A percentile compares a stretch with the other conserved stretches of the same genome.
Evolutionary conservation across 2,797 vertebrate genomes (phyloP).

Genomic region (Euthynnus affinis): DNA sequence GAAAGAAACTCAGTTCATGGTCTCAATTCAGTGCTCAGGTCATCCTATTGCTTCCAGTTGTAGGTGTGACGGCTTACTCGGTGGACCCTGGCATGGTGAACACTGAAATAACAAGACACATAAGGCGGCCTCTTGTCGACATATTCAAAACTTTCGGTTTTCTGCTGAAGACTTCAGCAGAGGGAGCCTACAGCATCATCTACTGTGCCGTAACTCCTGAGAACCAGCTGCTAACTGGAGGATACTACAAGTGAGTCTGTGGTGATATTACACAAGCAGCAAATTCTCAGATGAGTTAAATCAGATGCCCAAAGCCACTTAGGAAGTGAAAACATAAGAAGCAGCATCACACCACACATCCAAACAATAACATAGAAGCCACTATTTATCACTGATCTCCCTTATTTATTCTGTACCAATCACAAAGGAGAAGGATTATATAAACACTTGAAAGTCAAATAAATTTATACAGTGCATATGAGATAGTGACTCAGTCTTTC

Average conservation of each 20-base stretch:
- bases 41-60: slow-evolving; percentile 52
- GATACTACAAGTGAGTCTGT: slow-evolving; percentile 81
- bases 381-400: background rate
- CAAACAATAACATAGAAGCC: too few relatives aligned
- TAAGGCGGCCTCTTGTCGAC: slow-evolving; percentile 62
- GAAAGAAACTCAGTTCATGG: background rate
- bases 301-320: background rate
- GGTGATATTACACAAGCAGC: background rate
- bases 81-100: slow-evolving; percentile 81
- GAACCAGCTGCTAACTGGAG: slow-evolving; percentile 73
- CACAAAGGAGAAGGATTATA: background rate
- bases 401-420: background rate
- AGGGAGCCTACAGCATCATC: slow-evolving; percentile 80
- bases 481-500: background rate
- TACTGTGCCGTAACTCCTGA: slow-evolving; percentile 81
- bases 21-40: background rate
- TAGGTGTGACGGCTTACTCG: slow-evolving; percentile 77
- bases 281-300: background rate
- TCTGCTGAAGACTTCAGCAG: slow-evolving; percentile 77
- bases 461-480: background rate
- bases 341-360: background rate
- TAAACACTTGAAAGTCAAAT: background rate
- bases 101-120: slow-evolving; percentile 75
- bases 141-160: slow-evolving; percentile 57
- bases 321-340: background rate